Evolutionary conservation across 2,888 invertebrate species (phyloP).

Genomic region (Plagodis pulveraria): DNA sequence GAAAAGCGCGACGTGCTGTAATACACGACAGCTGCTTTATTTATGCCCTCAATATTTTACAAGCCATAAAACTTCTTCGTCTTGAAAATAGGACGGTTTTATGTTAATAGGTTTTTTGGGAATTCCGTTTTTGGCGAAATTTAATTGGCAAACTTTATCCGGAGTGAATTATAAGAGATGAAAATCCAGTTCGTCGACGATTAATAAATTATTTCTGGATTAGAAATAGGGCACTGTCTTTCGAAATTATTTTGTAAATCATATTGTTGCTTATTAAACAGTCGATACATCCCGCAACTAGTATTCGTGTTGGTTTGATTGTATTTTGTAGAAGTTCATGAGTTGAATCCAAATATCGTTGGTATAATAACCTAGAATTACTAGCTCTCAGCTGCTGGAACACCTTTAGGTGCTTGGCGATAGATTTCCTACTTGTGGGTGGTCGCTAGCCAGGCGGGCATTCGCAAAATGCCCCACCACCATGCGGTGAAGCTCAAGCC

Average conservation of each 20-base stretch:
- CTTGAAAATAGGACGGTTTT: constrained; percentile 78
- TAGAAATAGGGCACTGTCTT: neutral
- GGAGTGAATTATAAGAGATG: constrained; percentile 40
- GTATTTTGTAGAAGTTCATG: too few species aligned
- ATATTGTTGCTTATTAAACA: too few species aligned
- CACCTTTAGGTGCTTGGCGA: too few species aligned
- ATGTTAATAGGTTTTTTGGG: constrained; percentile 73
- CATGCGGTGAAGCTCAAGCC: too few species aligned
- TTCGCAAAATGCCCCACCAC: too few species aligned
- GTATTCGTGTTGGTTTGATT: too few species aligned
- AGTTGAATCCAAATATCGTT: too few species aligned
- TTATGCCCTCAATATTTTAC: constrained; percentile 83
- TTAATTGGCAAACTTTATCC: constrained; percentile 40
- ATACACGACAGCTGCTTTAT: constrained; percentile 79
- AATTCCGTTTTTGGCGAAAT: constrained; percentile 47
- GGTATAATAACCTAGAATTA: too few species aligned
- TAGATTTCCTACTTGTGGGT: too few species aligned
- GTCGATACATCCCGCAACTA: too few species aligned
- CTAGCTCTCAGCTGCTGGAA: too few species aligned
- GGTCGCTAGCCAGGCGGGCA: too few species aligned
- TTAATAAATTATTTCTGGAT: constrained; percentile 20
- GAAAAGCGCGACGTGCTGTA: constrained; percentile 73
- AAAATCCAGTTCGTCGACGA: constrained; percentile 22
- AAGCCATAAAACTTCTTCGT: constrained; percentile 80
- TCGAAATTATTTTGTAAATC: neutral